These are phyloP conservation scores for Oceanites oceanicus DNA, from an alignment of 2,113 vertebrate species.

Conservation along the genomic window DNA sequence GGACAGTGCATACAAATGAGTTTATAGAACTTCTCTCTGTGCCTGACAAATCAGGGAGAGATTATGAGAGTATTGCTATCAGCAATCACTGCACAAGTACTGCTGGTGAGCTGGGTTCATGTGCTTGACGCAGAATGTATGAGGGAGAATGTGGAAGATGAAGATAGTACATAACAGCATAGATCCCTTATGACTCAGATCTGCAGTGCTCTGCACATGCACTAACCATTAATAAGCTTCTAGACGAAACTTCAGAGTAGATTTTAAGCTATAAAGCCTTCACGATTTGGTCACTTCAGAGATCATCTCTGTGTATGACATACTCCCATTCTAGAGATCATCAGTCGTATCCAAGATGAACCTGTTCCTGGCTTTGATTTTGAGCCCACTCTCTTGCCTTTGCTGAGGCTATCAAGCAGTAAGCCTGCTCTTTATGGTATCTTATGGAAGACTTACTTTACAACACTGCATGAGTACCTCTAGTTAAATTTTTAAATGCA, in stretches of 20 bases:
- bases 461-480: not conserved
- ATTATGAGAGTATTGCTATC: not conserved
- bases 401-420: not conserved
- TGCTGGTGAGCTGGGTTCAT: conserved; percentile 6
- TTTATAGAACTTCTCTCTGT: not conserved
- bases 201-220: not conserved
- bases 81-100: not conserved
- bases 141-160: not conserved
- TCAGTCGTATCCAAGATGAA: not conserved
- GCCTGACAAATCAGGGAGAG: not conserved
- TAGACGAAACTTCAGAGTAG: not conserved
- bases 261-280: not conserved
- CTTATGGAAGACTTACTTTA: not conserved
- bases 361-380: not conserved
- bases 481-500: not conserved
- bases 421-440: not conserved
- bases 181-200: conserved; percentile 1
- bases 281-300: not conserved
- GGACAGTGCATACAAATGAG: conserved; percentile 58
- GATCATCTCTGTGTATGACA: not conserved
- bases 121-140: not conserved
- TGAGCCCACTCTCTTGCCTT: not conserved
- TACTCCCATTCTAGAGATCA: not conserved
- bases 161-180: not conserved
- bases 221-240: not conserved